Conservation (phyloP, 2,113 vertebrate genomes). For the Hyperopisus bebe region DNA sequence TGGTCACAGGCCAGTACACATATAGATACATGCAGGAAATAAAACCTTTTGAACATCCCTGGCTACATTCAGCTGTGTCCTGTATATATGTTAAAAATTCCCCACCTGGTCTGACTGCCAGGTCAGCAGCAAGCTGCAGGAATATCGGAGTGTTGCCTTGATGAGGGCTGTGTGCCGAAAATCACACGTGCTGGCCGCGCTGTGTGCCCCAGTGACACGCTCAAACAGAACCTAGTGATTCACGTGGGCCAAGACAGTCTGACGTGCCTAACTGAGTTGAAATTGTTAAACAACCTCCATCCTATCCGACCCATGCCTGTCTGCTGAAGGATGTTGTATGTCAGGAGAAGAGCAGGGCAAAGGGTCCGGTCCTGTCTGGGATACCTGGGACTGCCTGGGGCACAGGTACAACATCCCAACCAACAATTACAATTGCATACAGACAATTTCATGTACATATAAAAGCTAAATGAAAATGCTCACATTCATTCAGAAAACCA, state of each 20-base stretch:
- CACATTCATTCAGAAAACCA: not conserved
- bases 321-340: not conserved
- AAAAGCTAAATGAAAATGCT: not conserved
- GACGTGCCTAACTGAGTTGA: not conserved
- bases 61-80: not conserved
- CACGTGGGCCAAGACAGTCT: not conserved
- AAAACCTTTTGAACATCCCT: not conserved
- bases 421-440: not conserved
- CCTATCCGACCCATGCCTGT: not conserved
- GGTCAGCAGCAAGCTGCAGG: not conserved
- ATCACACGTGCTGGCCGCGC: not conserved
- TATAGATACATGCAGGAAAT: not conserved
- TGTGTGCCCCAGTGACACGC: not conserved
- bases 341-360: not conserved
- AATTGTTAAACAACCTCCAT: not conserved
- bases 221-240: not conserved
- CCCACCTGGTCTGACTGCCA: not conserved
- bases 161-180: not conserved
- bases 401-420: not conserved
- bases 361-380: not conserved
- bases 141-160: not conserved
- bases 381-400: not conserved
- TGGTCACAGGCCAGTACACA: not conserved
- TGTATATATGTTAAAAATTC: not conserved
- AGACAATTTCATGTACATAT: not conserved